phyloP scores from a whole-genome alignment of 2,888 invertebrate species.

The Athalia cordata region DNA sequence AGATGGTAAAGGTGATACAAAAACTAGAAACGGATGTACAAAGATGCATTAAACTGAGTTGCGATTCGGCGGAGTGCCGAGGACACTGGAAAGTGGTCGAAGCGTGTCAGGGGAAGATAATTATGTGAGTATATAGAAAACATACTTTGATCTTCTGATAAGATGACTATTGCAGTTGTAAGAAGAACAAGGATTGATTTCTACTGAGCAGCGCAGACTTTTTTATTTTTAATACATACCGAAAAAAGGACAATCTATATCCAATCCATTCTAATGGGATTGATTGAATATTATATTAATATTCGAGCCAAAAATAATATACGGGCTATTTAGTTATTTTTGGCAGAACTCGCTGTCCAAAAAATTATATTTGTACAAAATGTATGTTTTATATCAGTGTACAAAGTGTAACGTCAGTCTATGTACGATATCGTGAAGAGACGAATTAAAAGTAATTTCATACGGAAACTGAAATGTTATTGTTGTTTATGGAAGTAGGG shows the following conservation, averaged over 20 bases:
- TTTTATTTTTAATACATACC: conserved; percentile 21
- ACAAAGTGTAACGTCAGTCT: conserved; percentile 42
- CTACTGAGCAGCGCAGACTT: background rate
- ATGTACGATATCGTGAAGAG: conserved; percentile 12
- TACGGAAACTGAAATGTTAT: conserved; percentile 9
- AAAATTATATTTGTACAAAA: conserved; percentile 44
- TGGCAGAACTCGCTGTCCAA: conserved; percentile 13
- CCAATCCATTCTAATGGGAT: background rate
- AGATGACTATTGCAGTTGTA: background rate
- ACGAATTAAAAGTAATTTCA: conserved; percentile 37
- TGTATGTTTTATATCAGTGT: conserved; percentile 42
- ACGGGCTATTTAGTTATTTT: conserved; percentile 28
- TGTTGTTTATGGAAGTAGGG: conserved; percentile 9
- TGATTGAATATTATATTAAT: conserved; percentile 42
- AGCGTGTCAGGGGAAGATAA: background rate
- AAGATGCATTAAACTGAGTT: conserved; percentile 57
- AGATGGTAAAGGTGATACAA: conserved; percentile 60
- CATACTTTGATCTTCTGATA: background rate
- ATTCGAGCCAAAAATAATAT: conserved; percentile 29
- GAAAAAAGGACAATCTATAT: conserved; percentile 1
- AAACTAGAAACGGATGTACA: conserved; percentile 58
- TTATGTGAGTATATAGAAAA: conserved; percentile 34
- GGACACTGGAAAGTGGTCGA: conserved; percentile 3
- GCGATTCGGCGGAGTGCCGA: background rate
- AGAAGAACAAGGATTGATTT: conserved; percentile 1